phyloP scores from a whole-genome alignment of 2,113 vertebrate species.

The Leptodactylus fuscus region DNA sequence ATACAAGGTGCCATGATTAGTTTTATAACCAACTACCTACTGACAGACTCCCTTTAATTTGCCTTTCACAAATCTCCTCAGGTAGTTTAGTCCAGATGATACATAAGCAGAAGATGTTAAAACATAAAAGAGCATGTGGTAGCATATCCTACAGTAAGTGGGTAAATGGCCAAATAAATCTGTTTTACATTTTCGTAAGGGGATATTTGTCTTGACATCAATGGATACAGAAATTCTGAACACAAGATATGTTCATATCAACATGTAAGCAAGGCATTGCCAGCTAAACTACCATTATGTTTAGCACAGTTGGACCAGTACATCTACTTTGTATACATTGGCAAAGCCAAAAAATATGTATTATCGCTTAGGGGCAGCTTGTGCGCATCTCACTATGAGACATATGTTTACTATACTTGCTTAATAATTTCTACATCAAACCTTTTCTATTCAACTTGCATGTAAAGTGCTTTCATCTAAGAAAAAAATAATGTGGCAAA shows the following conservation, averaged over 20 bases:
- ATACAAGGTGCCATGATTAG: too few species aligned
- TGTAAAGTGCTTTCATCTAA: conserved; percentile 40
- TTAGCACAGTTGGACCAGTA: background rate
- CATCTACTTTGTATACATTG: conserved; percentile 16
- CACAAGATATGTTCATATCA: background rate
- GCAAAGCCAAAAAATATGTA: background rate
- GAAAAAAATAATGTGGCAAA: conserved; percentile 39
- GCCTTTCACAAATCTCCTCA: too few species aligned
- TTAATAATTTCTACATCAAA: conserved; percentile 30
- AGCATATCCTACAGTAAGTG: background rate
- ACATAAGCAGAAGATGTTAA: background rate
- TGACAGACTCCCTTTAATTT: too few species aligned
- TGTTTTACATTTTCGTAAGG: background rate
- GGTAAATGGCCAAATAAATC: background rate
- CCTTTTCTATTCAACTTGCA: background rate
- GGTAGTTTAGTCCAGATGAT: too few species aligned
- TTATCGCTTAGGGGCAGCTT: conserved; percentile 24
- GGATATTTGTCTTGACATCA: background rate
- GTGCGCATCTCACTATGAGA: conserved; percentile 8
- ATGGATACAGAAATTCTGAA: background rate
- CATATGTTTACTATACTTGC: conserved; percentile 40
- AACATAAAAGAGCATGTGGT: background rate
- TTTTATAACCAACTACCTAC: too few species aligned
- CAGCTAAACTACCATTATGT: background rate
- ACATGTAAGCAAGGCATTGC: background rate